Conservation (phyloP, 92 coral and sea anemone species). For the Epizoanthus fatuus region DNA sequence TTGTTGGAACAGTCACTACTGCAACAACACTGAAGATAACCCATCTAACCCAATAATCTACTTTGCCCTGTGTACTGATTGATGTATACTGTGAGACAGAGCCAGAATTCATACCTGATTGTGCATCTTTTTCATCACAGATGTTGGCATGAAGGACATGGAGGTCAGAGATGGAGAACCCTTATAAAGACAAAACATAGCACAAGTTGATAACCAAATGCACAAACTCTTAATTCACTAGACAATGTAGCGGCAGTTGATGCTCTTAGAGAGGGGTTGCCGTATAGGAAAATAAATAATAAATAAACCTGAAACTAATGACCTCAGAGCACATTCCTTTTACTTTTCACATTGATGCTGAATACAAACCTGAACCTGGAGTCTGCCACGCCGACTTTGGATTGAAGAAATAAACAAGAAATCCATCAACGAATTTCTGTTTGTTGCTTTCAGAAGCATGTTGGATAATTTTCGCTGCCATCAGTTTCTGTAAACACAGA, state of each 20-base stretch:
- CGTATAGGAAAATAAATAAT: no score
- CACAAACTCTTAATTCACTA: background rate
- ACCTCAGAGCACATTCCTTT: background rate
- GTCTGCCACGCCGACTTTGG: conserved; percentile 69
- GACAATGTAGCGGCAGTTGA: background rate
- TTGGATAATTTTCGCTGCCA: conserved; percentile 85
- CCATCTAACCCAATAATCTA: no score
- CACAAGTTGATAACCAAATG: no score
- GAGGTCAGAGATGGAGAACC: conserved; percentile 62
- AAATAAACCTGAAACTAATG: background rate
- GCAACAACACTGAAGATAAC: no score
- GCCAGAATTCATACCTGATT: conserved; percentile 42
- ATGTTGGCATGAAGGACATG: conserved; percentile 93
- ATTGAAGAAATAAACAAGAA: conserved; percentile 82
- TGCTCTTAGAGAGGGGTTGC: no score
- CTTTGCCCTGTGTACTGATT: no score
- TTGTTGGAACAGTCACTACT: no score
- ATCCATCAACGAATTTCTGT: conserved; percentile 88
- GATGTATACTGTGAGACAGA: background rate
- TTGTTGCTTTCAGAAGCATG: conserved; percentile 91
- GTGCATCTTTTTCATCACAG: conserved; percentile 91
- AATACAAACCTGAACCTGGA: conserved; percentile 40
- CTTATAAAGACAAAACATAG: background rate
- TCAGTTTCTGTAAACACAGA: conserved; percentile 78
- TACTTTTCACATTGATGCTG: no score